phyloP scores from a whole-genome alignment of 1,140 invertebrate genomes.

The Drosophila pseudoobscura region DNA sequence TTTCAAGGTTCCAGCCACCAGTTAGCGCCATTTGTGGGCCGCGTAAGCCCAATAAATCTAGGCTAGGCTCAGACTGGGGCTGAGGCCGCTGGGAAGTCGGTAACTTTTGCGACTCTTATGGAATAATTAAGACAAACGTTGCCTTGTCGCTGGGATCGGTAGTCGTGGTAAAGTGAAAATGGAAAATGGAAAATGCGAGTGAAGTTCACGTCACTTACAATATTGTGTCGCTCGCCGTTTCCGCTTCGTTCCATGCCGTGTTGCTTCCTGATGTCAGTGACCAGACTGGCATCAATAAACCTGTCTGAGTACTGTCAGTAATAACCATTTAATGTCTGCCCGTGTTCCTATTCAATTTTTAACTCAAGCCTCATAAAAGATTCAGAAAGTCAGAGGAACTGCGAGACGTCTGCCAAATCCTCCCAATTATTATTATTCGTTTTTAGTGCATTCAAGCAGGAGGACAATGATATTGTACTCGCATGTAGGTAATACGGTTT shows the following conservation, averaged over 20 bases:
- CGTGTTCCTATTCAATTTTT: conserved; percentile 48
- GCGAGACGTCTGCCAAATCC: conserved; percentile 50
- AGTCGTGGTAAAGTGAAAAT: background rate
- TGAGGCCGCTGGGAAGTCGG: background rate
- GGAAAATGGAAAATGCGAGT: background rate
- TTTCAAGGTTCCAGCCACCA: conserved; percentile 66
- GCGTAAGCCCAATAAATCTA: conserved; percentile 26
- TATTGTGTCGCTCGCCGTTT: conserved; percentile 31
- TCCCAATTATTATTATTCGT: conserved; percentile 41
- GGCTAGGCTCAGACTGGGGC: background rate
- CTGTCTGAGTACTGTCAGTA: conserved; percentile 58
- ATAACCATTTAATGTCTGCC: conserved; percentile 62
- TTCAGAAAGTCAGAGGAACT: conserved; percentile 32
- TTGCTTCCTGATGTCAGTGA: conserved; percentile 6
- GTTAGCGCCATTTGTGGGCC: conserved; percentile 5
- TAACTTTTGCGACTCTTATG: conserved; percentile 42
- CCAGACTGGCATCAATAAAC: conserved; percentile 62
- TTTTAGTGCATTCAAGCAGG: conserved; percentile 41
- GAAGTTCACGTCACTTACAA: conserved; percentile 8
- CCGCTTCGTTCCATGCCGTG: background rate
- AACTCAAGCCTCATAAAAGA: conserved; percentile 55
- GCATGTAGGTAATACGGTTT: background rate
- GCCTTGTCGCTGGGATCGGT: conserved; percentile 6
- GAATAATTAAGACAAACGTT: conserved; percentile 68
- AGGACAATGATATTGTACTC: conserved; percentile 19